phyloP scores from a whole-genome alignment of 30 jellyfish, hydroid and myxozoan genomes.

The Chrysaora quinquecirrha region DNA sequence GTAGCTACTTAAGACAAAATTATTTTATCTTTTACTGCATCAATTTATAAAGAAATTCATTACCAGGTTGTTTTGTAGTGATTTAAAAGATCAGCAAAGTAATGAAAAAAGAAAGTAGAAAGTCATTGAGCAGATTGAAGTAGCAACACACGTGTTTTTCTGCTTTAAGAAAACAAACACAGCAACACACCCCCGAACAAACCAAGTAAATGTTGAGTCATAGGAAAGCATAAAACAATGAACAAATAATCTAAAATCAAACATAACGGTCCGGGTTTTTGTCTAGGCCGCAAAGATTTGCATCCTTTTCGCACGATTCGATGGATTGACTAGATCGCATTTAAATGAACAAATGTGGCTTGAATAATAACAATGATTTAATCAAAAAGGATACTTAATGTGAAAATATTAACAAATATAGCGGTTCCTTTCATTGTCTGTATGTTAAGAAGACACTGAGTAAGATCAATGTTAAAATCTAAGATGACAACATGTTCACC shows the following conservation, averaged over 20 bases:
- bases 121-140: no score
- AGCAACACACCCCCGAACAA: no score
- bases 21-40: no score
- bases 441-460: neutral
- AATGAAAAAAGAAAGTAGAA: no score
- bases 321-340: conserved; percentile 38
- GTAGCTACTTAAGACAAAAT: no score
- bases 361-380: conserved; percentile 23
- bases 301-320: conserved; percentile 31
- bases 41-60: no score
- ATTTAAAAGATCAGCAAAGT: no score
- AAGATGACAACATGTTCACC: no score
- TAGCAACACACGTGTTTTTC: no score
- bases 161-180: no score
- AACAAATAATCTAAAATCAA: conserved; percentile 10
- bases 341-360: conserved; percentile 45
- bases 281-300: conserved; percentile 40
- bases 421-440: conserved; percentile 58
- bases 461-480: neutral
- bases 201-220: conserved; percentile 3
- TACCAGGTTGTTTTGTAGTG: no score
- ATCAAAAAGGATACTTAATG: conserved; percentile 12
- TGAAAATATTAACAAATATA: conserved; percentile 34
- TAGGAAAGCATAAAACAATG: neutral
- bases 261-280: conserved; percentile 79